A percentile compares a stretch with the other conserved stretches of the same genome.
phyloP scores from a whole-genome alignment of 2,888 invertebrate genomes.

The Clusia tigrina region DNA sequence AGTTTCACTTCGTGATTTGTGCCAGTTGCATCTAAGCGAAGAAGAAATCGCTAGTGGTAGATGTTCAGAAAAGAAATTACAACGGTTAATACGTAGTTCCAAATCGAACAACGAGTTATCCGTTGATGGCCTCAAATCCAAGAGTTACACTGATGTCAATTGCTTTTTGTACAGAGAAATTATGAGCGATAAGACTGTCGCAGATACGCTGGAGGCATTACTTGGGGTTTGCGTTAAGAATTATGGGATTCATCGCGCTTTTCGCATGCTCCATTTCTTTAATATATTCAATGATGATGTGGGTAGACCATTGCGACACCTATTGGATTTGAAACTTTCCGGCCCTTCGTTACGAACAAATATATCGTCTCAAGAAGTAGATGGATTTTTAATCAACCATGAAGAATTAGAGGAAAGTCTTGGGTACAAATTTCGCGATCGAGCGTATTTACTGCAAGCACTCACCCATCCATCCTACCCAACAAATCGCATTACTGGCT shows the following conservation, averaged over 20 bases:
- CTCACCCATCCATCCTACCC: constrained; percentile 92
- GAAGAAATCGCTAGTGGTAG: constrained; percentile 63
- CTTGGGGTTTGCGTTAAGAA: constrained; percentile 76
- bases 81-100: constrained; percentile 44
- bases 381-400: constrained; percentile 65
- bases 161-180: constrained; percentile 65
- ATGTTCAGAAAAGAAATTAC: constrained; percentile 42
- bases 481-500: constrained; percentile 81
- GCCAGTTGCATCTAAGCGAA: constrained; percentile 64
- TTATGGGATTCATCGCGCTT: constrained; percentile 63
- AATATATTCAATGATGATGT: constrained; percentile 67
- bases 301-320: constrained; percentile 45
- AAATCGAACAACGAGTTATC: constrained; percentile 7
- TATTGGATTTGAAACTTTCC: constrained; percentile 52
- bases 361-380: constrained; percentile 63
- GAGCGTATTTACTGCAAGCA: constrained; percentile 85
- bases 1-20: constrained; percentile 65
- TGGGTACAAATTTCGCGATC: constrained; percentile 81
- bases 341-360: constrained; percentile 57
- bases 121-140: constrained; percentile 22
- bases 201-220: constrained; percentile 84
- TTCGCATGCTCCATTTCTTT: constrained; percentile 73
- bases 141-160: constrained; percentile 48
- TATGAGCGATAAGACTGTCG: constrained; percentile 72
- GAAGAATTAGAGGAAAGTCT: constrained; percentile 71